phyloP scores from a whole-genome alignment of 2,797 vertebrate species.

The Otolemur crassicaudatus region DNA sequence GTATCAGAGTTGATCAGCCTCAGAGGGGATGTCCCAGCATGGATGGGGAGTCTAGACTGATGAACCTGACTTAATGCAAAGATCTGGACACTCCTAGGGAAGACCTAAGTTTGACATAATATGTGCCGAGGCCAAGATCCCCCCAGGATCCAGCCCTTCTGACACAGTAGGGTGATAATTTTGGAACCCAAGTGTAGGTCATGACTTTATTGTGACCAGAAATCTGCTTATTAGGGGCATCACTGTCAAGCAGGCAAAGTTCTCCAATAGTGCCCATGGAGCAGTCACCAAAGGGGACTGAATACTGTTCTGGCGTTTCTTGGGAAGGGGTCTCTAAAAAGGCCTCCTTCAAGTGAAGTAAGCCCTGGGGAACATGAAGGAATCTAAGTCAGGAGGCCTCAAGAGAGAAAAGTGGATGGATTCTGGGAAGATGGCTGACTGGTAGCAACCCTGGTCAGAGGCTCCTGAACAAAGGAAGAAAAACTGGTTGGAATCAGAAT shows the following conservation, averaged over 20 bases:
- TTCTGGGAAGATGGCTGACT: too few species aligned
- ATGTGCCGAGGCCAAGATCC: background rate
- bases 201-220: background rate
- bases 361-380: background rate
- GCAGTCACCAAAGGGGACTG: background rate
- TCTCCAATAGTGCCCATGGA: fast-evolving
- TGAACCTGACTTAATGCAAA: background rate
- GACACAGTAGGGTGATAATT: background rate
- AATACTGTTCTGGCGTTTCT: background rate
- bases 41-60: background rate
- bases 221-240: background rate
- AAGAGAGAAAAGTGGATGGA: background rate
- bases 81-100: background rate
- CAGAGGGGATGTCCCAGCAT: background rate
- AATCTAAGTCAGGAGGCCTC: background rate
- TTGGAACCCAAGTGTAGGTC: background rate
- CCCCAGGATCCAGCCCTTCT: background rate
- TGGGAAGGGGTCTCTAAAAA: background rate
- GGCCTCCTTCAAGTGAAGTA: background rate
- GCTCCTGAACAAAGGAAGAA: too few species aligned
- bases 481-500: too few species aligned
- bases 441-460: too few species aligned
- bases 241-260: fast-evolving
- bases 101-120: background rate
- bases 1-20: background rate